A percentile compares a stretch with the other conserved stretches of the same genome.
These are phyloP conservation scores for Leucoraja ocellata DNA, from an alignment of 2,797 vertebrate genomes.

Conservation along the genomic window DNA sequence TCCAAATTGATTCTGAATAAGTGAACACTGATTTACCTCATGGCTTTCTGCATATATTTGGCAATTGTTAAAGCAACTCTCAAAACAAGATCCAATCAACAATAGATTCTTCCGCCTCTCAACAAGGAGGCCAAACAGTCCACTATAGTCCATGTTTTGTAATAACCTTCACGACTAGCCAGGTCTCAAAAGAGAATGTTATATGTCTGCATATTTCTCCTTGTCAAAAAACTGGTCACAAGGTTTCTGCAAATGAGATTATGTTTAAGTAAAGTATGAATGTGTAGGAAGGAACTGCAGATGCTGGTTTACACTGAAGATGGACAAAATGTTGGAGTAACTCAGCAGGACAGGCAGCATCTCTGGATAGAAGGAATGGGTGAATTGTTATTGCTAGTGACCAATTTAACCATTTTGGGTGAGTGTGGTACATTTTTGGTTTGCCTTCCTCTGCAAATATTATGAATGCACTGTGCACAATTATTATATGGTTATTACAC, in stretches of 20 bases:
- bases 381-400: neutral
- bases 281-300: too few relatives aligned
- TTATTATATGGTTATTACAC: constrained; percentile 20
- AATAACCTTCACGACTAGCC: neutral
- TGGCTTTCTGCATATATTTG: neutral
- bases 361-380: too few relatives aligned
- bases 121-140: neutral
- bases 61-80: neutral
- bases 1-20: neutral
- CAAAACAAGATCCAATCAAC: neutral
- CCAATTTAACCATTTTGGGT: neutral
- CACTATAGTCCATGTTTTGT: neutral
- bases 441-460: neutral
- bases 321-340: too few relatives aligned
- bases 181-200: neutral
- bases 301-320: too few relatives aligned
- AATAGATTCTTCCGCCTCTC: neutral
- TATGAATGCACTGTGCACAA: too few relatives aligned
- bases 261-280: neutral
- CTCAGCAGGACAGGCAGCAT: too few relatives aligned
- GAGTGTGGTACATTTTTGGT: neutral
- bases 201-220: neutral
- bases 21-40: too few relatives aligned
- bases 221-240: constrained; percentile 5
- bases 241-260: neutral